Percentiles rank a stretch among this genome's conserved stretches.
Evolutionary conservation across 2,888 invertebrate genomes (phyloP).

Genomic region (Aspidiotus rigidus): DNA sequence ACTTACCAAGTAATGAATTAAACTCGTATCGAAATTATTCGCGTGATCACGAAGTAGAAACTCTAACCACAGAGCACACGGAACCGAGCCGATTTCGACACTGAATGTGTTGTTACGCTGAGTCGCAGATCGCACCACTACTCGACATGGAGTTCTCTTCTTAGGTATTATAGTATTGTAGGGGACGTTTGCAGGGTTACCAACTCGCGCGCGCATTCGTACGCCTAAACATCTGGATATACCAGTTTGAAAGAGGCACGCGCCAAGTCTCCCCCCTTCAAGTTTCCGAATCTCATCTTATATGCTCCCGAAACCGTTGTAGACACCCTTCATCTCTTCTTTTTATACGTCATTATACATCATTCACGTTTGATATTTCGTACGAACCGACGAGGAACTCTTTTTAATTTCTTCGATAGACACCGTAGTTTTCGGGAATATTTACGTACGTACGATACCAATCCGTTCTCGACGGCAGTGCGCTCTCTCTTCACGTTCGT

Average conservation of each 20-base stretch:
- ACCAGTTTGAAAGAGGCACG: constrained; percentile 28
- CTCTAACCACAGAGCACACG: not conserved
- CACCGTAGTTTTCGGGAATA: no score
- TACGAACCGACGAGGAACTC: no score
- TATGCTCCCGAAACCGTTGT: not conserved
- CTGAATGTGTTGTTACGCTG: constrained; percentile 5
- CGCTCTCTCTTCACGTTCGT: no score
- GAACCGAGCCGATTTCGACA: constrained; percentile 13
- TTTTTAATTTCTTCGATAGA: no score
- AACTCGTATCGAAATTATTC: not conserved
- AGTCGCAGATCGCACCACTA: not conserved
- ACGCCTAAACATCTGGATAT: constrained; percentile 28
- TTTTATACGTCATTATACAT: no score
- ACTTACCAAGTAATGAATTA: not conserved
- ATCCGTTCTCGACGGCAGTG: no score
- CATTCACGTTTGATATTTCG: no score
- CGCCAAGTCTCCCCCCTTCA: constrained; percentile 25
- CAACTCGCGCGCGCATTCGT: constrained; percentile 32
- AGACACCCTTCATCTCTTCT: not conserved
- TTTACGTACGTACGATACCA: no score
- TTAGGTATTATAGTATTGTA: not conserved
- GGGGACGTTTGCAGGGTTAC: constrained; percentile 18
- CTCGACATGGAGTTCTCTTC: no score
- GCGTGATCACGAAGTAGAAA: not conserved
- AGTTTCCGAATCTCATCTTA: not conserved